Evolutionary conservation across 1,140 invertebrate genomes (phyloP), one percentile per base, ranked within the genome.

Genomic region (Andrena cerasifolii): DNA sequence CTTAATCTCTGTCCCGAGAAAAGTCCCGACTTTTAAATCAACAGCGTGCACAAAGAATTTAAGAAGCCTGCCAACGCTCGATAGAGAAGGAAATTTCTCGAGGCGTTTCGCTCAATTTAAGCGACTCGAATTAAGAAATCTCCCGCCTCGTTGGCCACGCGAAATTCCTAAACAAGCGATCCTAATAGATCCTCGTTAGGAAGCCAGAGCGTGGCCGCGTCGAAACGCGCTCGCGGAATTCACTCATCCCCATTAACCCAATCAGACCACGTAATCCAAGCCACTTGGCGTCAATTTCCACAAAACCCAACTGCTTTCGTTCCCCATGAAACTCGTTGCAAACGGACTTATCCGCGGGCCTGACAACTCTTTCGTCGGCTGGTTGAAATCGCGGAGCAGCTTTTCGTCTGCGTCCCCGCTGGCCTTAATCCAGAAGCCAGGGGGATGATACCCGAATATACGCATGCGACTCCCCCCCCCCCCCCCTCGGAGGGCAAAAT

Each of bases 371-470:
- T 33, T 59, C 28, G n/a, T 33, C 56, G 56, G 54, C 40, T 72
- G 28, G 3, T 53, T 63, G 31, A 63, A 73, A 36, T 63, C 33
- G 47, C 2, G 21, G 24, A 43, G 31, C 71, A 73, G 47, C 47
- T 53, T 63, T 28, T 51, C 24, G 24, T 3, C 6, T 10, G 7
- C 0, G 14, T 43, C n/a, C 16, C 47, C 24, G 16, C 12, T 33
- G 21, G 31, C 16, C 40, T 40, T 65, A 73, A 63, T 43, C 59
- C 8, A 5, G 8, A 33, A 16, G 1, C 8, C 24, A 8, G 2
- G 75, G 80, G 78, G 71, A 70, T 59, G 78, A 76, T 80, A 74
- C 56, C 66, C 71, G 56, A 70, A 82, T 59, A 54, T 49, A 66
- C 59, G 72, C 21, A 62, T 63, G 28, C 51, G 45, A 49, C 36